Base-by-base conservation (phyloP, 2,113 vertebrate species). In the Melospiza georgiana region DNA sequence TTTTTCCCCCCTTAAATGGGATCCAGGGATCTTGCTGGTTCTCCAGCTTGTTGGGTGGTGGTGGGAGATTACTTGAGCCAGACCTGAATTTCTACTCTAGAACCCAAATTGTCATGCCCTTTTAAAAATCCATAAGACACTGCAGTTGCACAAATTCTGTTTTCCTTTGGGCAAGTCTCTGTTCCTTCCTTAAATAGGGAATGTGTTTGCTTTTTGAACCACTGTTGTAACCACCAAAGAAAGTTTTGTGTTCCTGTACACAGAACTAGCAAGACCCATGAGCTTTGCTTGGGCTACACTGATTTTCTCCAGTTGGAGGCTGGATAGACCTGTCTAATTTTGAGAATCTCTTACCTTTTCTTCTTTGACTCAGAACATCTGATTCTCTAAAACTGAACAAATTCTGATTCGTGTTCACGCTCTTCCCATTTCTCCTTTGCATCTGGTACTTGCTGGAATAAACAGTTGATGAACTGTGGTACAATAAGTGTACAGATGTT, bases 401-500 rank as follows among this genome's bases (percentile, higher is more conserved):
- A 95, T 86, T 71, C 66, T 71, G n/a, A 33, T 89, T 57, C 0
- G 0, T 65, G 58, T 91, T 95, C 58, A 24, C 4, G 3, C 37
- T 71, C 69, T 69, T 66, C 52, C 75, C 59, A 1, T 75, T 87
- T 55, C 94, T 80, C 54, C 77, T 84, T 62, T 81, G 81, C 6
- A 3, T 73, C 58, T 44, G 74, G 82, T 43, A 20, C 89, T 95
- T 84, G 74, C 94, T 84, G 81, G 94, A 96, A 91, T 55, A 51
- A 93, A 51, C 91, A 57, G 41, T 31, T 91, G 94, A 95, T 96
- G 85, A 96, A 83, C 86, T 92, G 89, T 76, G 93, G 75, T 35
- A 54, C 71, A 59, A 44, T 61, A 37, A 90, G 55, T 1, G 52
- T 89, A 28, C 96, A 97, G 96, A 95, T 97, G 96, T 96, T 97